Conservation (phyloP, 2,113 vertebrate genomes). For the Oceanodroma tethys region DNA sequence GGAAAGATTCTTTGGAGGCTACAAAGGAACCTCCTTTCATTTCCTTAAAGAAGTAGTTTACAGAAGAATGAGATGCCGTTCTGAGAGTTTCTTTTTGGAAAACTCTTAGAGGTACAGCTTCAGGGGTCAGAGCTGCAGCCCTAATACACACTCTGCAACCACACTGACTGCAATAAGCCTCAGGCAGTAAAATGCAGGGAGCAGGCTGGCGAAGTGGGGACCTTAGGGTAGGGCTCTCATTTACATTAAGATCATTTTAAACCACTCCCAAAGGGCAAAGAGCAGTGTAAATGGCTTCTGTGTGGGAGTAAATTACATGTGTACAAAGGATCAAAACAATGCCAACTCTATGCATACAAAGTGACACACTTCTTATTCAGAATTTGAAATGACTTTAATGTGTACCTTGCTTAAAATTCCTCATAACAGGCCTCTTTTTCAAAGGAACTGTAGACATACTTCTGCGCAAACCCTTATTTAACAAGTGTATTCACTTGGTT, state of each 20-base stretch:
- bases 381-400: not conserved
- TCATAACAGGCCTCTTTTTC: not conserved
- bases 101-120: not conserved
- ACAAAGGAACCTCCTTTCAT: not conserved
- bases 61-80: not conserved
- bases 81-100: not conserved
- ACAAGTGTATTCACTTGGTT: not conserved
- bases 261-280: conserved; percentile 7
- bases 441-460: not conserved
- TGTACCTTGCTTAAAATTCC: not conserved
- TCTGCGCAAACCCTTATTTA: not conserved
- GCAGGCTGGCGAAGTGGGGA: not conserved
- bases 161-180: not conserved
- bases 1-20: conserved; percentile 3
- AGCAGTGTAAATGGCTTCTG: not conserved
- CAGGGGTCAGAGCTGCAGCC: not conserved
- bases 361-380: not conserved
- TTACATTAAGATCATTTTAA: conserved; percentile 12
- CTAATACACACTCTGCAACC: not conserved
- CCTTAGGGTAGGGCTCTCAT: not conserved
- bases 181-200: not conserved
- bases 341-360: not conserved
- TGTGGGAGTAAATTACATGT: not conserved
- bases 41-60: not conserved
- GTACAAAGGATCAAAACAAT: conserved; percentile 18